phyloP scores from a whole-genome alignment of 2,113 vertebrate species.

The Psittacula cyanocephala region DNA sequence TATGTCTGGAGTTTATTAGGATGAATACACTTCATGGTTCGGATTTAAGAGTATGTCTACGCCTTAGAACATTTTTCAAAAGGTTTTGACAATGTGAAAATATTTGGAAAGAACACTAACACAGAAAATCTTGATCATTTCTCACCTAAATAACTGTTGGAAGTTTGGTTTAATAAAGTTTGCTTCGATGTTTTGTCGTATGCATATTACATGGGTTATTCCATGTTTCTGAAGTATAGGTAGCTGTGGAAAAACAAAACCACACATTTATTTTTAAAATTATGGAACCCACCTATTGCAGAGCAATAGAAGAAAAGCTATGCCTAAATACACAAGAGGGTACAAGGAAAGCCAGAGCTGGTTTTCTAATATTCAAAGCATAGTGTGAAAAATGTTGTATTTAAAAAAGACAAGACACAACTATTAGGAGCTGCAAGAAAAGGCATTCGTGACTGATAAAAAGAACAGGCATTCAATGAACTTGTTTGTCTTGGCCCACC shows the following conservation, averaged over 20 bases:
- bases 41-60: not conserved
- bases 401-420: not conserved
- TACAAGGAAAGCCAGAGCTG: not conserved
- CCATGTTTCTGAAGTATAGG: slow-evolving; percentile 92
- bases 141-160: slow-evolving; percentile 94
- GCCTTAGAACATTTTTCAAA: not conserved
- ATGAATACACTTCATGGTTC: not conserved
- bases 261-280: fast-evolving
- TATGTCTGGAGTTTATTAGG: not conserved
- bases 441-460: not conserved
- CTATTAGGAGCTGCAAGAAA: not conserved
- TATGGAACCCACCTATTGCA: not conserved
- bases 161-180: slow-evolving; percentile 99
- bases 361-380: not conserved
- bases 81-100: not conserved
- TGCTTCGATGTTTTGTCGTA: slow-evolving; percentile 98
- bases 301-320: not conserved
- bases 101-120: not conserved
- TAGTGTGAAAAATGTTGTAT: not conserved
- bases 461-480: not conserved
- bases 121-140: not conserved
- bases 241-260: slow-evolving; percentile 77
- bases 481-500: not conserved
- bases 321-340: not conserved
- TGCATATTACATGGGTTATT: slow-evolving; percentile 96